phyloP scores from a whole-genome alignment of 2,888 invertebrate species.

The Xestia c-nigrum region DNA sequence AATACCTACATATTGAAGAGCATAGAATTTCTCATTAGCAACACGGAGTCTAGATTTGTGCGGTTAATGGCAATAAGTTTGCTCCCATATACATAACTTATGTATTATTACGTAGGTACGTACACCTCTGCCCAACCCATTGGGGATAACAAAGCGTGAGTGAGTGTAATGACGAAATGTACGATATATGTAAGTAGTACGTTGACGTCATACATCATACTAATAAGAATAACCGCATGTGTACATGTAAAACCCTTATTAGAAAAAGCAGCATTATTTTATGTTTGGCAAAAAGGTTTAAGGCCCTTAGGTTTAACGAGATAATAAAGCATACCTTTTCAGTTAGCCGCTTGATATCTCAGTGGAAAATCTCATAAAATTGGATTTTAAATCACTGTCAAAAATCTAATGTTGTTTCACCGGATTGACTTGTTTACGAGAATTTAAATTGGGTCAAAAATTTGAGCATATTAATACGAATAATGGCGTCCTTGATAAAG shows the following conservation, averaged over 20 bases:
- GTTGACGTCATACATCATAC: neutral
- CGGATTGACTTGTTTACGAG: constrained; percentile 18
- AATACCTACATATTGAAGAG: neutral
- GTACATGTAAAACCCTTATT: neutral
- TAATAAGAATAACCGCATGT: neutral
- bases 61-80: neutral
- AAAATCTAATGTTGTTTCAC: constrained; percentile 3
- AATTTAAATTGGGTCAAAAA: constrained; percentile 24
- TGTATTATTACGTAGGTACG: too few relatives aligned
- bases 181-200: neutral
- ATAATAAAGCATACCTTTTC: constrained; percentile 33
- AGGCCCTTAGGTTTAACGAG: constrained; percentile 13
- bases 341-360: constrained; percentile 23
- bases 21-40: too few relatives aligned
- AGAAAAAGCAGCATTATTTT: constrained; percentile 5
- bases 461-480: neutral
- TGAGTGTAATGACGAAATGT: neutral
- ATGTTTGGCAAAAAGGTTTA: constrained; percentile 5
- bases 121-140: too few relatives aligned
- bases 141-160: neutral
- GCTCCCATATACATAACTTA: too few relatives aligned
- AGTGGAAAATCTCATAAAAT: constrained; percentile 26
- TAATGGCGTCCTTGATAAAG: neutral
- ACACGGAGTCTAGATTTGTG: neutral
- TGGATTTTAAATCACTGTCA: constrained; percentile 23